Conservation (phyloP, 2,888 invertebrate genomes). For the Hofmannophila pseudospretella region DNA sequence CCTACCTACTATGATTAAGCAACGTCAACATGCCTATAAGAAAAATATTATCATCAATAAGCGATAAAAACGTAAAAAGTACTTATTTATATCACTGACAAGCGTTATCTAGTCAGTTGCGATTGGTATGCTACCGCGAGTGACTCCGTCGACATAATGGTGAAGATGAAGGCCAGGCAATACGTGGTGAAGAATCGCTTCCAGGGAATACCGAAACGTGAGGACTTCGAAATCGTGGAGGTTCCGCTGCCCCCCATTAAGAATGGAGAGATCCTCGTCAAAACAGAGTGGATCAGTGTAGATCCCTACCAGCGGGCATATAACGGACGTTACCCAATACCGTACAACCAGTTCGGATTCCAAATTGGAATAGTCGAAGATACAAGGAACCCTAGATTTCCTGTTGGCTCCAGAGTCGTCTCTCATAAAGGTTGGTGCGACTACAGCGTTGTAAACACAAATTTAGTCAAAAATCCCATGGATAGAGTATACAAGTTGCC, state of each 20-base stretch:
- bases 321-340: constrained; percentile 15
- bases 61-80: constrained; percentile 1
- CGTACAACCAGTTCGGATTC: constrained; percentile 28
- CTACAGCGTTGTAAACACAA: constrained; percentile 43
- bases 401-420: constrained; percentile 78
- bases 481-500: constrained; percentile 56
- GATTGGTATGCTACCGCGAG: background rate
- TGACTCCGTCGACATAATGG: constrained; percentile 38
- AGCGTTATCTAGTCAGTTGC: constrained; percentile 1
- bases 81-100: background rate
- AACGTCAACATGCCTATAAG: background rate
- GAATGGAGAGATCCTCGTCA: constrained; percentile 68
- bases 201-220: constrained; percentile 74
- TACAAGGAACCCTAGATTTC: constrained; percentile 77
- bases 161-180: constrained; percentile 69
- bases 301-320: constrained; percentile 43
- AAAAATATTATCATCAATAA: background rate
- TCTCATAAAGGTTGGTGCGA: constrained; percentile 83
- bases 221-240: constrained; percentile 78
- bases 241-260: constrained; percentile 77
- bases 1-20: background rate
- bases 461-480: constrained; percentile 12
- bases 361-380: constrained; percentile 70
- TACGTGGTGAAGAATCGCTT: constrained; percentile 77
- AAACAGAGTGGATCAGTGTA: constrained; percentile 41